Evolutionary conservation across 2,113 vertebrate species (phyloP).

Genomic region (Dasyornis broadbenti): DNA sequence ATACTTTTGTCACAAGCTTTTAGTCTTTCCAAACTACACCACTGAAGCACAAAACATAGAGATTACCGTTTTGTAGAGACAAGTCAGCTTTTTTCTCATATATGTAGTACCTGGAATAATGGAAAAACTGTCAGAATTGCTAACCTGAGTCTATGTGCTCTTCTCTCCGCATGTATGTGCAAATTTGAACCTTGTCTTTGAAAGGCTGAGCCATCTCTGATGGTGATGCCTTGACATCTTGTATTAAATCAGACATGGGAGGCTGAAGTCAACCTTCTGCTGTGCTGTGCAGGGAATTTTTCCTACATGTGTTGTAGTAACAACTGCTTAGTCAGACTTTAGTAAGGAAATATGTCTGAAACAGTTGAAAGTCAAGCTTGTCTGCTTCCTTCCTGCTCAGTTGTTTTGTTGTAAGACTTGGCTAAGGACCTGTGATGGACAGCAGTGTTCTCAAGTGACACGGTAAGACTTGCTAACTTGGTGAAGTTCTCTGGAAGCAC

Average conservation of each 20-base stretch:
- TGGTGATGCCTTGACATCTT: slow-evolving; percentile 41
- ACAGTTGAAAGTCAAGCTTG: neutral
- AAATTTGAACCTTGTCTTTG: neutral
- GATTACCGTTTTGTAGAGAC: neutral
- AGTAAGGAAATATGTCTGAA: neutral
- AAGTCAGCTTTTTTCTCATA: neutral
- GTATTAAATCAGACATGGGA: slow-evolving; percentile 34
- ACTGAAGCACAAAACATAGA: slow-evolving; percentile 55
- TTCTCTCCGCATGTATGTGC: neutral
- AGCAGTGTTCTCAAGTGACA: neutral
- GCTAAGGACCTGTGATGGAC: neutral
- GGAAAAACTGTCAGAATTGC: neutral
- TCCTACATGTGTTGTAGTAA: neutral
- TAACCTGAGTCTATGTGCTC: neutral
- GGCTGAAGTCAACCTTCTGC: neutral
- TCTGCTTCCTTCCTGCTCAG: neutral
- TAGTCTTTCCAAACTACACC: slow-evolving; percentile 47
- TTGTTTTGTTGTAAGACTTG: neutral
- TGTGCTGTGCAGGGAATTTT: neutral
- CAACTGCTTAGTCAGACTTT: neutral
- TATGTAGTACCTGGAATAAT: neutral
- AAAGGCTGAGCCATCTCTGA: neutral
- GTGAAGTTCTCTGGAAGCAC: neutral
- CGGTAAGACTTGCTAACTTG: accelerated
- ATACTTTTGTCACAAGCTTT: slow-evolving; percentile 49